phyloP scores from a whole-genome alignment of 92 coral and sea anemone species.

The Heteractis magnifica region DNA sequence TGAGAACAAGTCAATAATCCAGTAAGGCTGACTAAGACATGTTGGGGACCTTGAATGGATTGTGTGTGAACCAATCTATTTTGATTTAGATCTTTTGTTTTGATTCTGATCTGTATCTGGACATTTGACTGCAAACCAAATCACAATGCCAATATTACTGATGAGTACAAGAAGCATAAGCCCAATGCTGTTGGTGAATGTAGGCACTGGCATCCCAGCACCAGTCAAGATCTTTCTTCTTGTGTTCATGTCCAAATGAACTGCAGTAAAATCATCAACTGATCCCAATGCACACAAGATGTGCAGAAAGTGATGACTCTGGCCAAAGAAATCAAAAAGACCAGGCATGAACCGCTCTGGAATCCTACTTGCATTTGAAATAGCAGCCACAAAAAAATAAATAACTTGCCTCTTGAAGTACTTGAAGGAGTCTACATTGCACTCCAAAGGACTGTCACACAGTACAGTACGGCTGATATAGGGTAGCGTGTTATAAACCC shows the following conservation, averaged over 20 bases:
- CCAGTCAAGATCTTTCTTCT: conserved; percentile 53
- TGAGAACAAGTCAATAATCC: not conserved
- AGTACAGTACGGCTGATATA: conserved; percentile 62
- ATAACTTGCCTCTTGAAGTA: conserved; percentile 79
- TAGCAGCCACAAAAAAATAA: conserved; percentile 79
- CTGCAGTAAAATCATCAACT: conserved; percentile 73
- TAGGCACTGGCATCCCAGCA: conserved; percentile 29
- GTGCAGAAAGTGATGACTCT: conserved; percentile 96
- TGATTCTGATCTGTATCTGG: conserved; percentile 46
- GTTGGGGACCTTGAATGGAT: not conserved
- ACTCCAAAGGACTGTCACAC: conserved; percentile 58
- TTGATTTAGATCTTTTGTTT: not conserved
- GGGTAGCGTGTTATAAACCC: conserved; percentile 76
- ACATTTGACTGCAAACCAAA: conserved; percentile 74
- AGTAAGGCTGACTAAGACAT: not conserved
- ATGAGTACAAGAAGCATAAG: conserved; percentile 57
- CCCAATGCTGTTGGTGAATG: conserved; percentile 73
- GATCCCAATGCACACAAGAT: conserved; percentile 85
- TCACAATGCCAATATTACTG: conserved; percentile 70
- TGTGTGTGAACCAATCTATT: not conserved
- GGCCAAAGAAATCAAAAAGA: conserved; percentile 80
- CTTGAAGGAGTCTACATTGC: conserved; percentile 65
- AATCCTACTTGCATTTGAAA: conserved; percentile 75
- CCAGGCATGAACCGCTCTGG: conserved; percentile 92
- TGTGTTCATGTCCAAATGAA: conserved; percentile 74